A percentile compares a stretch with the other conserved stretches of the same genome.
Conservation (phyloP, 2,797 vertebrate species). For the Lepidocolaptes lacrymiger region DNA sequence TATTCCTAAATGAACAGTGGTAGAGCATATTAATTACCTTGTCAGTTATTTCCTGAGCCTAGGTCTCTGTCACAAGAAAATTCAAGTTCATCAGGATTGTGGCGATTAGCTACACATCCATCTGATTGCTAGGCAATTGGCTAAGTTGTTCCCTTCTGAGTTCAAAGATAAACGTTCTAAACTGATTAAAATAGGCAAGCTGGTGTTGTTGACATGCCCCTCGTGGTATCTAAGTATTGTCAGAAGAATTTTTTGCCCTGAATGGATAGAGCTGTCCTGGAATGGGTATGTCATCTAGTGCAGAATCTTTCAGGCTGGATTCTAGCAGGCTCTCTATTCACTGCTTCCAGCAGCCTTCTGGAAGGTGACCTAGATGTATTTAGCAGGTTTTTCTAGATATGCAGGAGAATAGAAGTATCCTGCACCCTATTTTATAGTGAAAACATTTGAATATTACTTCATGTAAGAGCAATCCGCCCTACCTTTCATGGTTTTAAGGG, state of each 20-base stretch:
- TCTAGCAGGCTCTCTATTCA: background rate
- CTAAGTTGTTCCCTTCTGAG: background rate
- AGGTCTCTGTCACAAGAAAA: background rate
- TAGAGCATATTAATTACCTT: background rate
- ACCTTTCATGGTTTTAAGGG: background rate
- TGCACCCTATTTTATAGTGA: background rate
- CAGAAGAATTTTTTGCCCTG: background rate
- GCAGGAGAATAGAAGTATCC: background rate
- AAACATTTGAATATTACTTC: background rate
- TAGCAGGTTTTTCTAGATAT: background rate
- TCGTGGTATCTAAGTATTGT: background rate
- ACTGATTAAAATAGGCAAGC: background rate
- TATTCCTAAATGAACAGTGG: background rate
- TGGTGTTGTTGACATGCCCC: background rate
- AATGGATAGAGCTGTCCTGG: background rate
- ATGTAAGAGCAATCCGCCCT: background rate
- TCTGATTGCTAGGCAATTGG: background rate
- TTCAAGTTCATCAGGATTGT: background rate
- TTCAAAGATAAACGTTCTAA: background rate
- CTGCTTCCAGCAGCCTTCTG: background rate
- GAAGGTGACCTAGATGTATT: background rate
- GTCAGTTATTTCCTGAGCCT: slow-evolving; percentile 12
- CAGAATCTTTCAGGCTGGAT: background rate
- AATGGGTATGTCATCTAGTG: background rate
- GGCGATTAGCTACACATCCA: slow-evolving; percentile 13